Base-by-base conservation (phyloP, 2,888 invertebrate genomes). In the Mythimna albipuncta region DNA sequence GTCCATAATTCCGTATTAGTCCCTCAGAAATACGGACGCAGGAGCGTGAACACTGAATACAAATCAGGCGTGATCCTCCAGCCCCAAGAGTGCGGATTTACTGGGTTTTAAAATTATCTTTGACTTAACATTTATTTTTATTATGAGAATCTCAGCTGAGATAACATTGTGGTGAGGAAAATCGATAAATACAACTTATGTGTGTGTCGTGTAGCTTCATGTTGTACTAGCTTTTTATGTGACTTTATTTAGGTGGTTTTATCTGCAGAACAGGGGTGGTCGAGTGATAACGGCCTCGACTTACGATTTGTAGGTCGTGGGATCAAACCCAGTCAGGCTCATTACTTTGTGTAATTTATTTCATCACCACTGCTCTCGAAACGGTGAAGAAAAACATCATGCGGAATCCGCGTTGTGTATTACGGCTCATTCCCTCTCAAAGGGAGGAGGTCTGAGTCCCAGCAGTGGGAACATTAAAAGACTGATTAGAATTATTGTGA, bases 41-140 rank as follows among this genome's bases (percentile, higher is more conserved):
- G 73, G 6, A 78, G 77, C 81, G 82, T 88, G 89, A 88, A 84
- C 73, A 64, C 83, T 87, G 94, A 93, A 94, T 94, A 93, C 91
- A 90, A 93, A 94, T 92, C 89, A 90, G 91, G 77, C 81, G 75
- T 75, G 82, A 79, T 81, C 86, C 86, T 89, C 89, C 89, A 89
- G 89, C 86, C 87, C 88, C 89, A 89, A 89, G 89, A 89, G 88
- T 83, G 77, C 68, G 78, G 78, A 85, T 85, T 82, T 81, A 80
- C 87, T 77, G 79, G 84, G 85, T 89, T 90, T 87, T 82, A 87
- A 88, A 87, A 81, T 79, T 73, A 77, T 70, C 69, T 72, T 47
- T 35, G 74, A 64, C 58, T 73, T 82, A 75, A 72, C 77, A 38
- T 75, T 54, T 76, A 64, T 77, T 76, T 80, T 77, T 79, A 58